These are phyloP conservation scores for Phataginus tetradactyla DNA, from an alignment of 2,797 vertebrate genomes.

Conservation along the genomic window DNA sequence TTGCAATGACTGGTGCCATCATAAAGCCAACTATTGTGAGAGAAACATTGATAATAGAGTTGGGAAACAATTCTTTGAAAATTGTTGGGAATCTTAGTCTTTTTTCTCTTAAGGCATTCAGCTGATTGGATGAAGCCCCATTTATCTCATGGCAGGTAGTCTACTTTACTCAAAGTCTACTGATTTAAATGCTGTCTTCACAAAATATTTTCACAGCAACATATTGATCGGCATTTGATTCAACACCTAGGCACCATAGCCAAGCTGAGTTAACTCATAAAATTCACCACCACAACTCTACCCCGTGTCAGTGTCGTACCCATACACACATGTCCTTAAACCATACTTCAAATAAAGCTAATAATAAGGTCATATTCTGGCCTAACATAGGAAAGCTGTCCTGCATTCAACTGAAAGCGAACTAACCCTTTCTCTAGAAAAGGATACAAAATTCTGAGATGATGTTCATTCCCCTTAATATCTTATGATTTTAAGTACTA, in stretches of 20 bases:
- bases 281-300: neutral
- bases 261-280: neutral
- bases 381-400: neutral
- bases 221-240: neutral
- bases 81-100: neutral
- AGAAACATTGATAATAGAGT: neutral
- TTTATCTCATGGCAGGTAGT: neutral
- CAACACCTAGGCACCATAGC: neutral
- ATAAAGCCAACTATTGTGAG: neutral
- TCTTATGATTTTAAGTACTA: neutral
- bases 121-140: neutral
- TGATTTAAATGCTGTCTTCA: neutral
- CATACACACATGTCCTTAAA: neutral
- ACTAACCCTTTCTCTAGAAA: neutral
- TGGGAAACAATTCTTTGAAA: neutral
- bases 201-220: neutral
- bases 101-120: neutral
- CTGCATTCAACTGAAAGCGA: neutral
- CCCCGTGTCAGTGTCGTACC: neutral
- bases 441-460: neutral
- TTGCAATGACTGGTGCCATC: neutral
- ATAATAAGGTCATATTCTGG: neutral
- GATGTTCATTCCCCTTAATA: neutral
- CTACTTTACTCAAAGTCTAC: neutral
- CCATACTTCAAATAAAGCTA: neutral